Evolutionary conservation across 53 echinoderm and acorn worm genomes (phyloP).

Genomic region (Astropecten irregularis): DNA sequence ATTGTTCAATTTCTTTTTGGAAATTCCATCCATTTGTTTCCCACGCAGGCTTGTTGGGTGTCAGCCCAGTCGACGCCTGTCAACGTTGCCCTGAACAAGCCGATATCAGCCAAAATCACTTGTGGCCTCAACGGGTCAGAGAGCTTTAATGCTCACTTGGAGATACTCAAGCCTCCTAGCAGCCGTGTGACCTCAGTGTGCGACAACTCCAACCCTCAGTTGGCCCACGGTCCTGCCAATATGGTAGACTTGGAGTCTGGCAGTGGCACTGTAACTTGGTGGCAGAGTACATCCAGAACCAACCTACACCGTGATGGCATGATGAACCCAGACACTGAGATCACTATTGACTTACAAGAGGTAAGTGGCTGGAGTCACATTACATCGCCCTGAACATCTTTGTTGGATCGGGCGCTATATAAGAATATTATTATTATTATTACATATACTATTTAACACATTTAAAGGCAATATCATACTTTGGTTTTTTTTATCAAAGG

Average conservation of each 20-base stretch:
- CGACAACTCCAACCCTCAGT: constrained; percentile 40
- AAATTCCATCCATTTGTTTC: too few relatives aligned
- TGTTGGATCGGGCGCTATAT: too few relatives aligned
- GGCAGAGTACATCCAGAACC: constrained; percentile 94
- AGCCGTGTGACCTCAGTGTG: constrained; percentile 44
- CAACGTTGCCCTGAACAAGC: constrained; percentile 94
- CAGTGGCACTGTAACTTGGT: constrained; percentile 81
- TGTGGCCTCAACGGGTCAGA: constrained; percentile 76
- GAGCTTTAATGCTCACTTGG: constrained; percentile 62
- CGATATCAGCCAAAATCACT: constrained; percentile 73
- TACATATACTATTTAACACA: too few relatives aligned
- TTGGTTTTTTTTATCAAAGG: too few relatives aligned
- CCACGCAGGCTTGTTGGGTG: too few relatives aligned
- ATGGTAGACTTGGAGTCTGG: constrained; percentile 77
- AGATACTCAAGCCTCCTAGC: constrained; percentile 35
- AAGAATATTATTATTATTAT: too few relatives aligned
- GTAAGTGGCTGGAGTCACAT: too few relatives aligned
- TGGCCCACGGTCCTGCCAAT: constrained; percentile 66
- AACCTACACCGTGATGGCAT: constrained; percentile 42
- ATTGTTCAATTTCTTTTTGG: too few relatives aligned
- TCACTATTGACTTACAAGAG: constrained; percentile 82
- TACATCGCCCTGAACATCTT: too few relatives aligned
- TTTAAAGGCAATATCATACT: too few relatives aligned
- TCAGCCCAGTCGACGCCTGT: constrained; percentile 27
- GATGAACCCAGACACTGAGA: constrained; percentile 63